A percentile compares a stretch with the other conserved stretches of the same genome.
Conservation (phyloP, 2,113 vertebrate genomes). For the Castor canadensis region DNA sequence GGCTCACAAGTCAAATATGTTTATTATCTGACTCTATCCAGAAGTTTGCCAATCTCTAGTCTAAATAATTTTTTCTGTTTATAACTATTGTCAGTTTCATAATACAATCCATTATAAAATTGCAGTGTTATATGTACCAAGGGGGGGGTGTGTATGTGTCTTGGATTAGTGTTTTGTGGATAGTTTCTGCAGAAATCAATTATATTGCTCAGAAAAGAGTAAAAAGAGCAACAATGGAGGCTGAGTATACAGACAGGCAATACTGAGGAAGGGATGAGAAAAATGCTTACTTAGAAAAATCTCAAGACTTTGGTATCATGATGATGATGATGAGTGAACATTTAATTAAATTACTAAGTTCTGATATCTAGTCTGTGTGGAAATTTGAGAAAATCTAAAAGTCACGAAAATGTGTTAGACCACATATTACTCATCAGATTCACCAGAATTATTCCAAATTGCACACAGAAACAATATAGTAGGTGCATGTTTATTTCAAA, state of each 20-base stretch:
- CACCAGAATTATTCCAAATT: not conserved
- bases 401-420: not conserved
- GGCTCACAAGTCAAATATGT: not conserved
- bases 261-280: not conserved
- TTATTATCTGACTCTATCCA: not conserved
- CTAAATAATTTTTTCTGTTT: not conserved
- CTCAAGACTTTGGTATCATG: not conserved
- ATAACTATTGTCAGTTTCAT: not conserved
- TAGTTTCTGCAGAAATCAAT: not conserved
- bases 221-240: not conserved
- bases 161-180: not conserved
- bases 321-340: not conserved
- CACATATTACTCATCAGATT: not conserved
- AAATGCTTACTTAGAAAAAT: slow-evolving; percentile 5
- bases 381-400: not conserved
- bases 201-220: not conserved
- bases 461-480: not conserved
- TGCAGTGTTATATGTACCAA: not conserved
- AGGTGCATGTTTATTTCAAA: not conserved
- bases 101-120: not conserved
- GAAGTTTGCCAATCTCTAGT: too few relatives aligned
- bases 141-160: not conserved
- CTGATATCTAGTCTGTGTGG: not conserved
- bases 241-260: not conserved
- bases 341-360: not conserved